Evolutionary conservation across 2,113 vertebrate species (phyloP).

Genomic region (Psittacus erithacus): DNA sequence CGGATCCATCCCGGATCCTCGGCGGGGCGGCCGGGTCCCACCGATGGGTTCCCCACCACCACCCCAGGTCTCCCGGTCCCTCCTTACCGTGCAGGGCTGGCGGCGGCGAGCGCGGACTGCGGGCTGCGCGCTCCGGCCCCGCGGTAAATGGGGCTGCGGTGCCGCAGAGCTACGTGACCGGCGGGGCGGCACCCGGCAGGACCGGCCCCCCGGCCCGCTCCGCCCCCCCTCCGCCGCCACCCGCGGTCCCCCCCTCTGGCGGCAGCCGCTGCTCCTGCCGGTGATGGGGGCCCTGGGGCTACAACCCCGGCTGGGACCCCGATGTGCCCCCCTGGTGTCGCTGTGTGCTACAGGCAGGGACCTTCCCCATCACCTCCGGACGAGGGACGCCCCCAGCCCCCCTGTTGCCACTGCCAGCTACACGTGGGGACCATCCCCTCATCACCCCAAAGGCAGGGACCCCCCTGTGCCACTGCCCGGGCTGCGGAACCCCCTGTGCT

Average conservation of each 20-base stretch:
- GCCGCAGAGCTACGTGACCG: conserved; percentile 20
- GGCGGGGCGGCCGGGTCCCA: background rate
- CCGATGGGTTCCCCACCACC: too few species aligned
- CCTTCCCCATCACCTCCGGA: too few species aligned
- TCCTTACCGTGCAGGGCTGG: background rate
- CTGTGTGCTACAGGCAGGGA: background rate
- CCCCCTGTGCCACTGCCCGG: background rate
- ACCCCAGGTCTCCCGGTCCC: background rate
- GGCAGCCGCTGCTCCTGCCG: too few species aligned
- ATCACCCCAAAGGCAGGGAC: background rate
- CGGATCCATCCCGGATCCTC: background rate
- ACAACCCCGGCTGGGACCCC: background rate
- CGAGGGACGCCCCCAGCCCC: too few species aligned
- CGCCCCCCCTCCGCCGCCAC: too few species aligned
- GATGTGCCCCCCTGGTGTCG: background rate
- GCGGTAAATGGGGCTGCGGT: conserved; percentile 29
- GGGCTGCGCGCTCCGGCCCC: background rate
- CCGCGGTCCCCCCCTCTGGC: background rate
- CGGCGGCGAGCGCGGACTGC: background rate
- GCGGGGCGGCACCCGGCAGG: conserved; percentile 11
- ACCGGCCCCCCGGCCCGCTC: background rate
- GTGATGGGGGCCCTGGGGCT: background rate
- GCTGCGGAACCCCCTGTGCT: too few species aligned
- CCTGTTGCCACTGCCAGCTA: background rate
- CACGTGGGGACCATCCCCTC: too few species aligned